A percentile compares a stretch with the other conserved stretches of the same genome.
These are phyloP conservation scores for Entelurus aequoreus DNA, from an alignment of 2,113 vertebrate species.

Conservation along the genomic window DNA sequence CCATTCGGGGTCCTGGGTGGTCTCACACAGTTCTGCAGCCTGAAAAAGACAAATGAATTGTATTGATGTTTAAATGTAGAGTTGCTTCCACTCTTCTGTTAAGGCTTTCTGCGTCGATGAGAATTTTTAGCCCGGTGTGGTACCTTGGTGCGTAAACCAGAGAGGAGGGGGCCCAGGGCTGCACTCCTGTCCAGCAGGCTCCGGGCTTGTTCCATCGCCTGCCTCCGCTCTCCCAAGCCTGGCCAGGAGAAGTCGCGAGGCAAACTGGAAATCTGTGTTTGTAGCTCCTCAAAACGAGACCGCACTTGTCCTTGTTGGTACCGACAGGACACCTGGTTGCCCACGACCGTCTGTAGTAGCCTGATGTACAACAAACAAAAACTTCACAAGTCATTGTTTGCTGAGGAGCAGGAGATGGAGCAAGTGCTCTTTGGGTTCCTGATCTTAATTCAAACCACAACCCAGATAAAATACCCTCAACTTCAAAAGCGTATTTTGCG, in stretches of 20 bases:
- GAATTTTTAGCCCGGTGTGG: neutral
- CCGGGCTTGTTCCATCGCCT: slow-evolving; percentile 56
- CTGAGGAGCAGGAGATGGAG: neutral
- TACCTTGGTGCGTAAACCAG: slow-evolving; percentile 43
- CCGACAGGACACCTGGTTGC: slow-evolving; percentile 52
- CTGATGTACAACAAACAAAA: slow-evolving; percentile 27
- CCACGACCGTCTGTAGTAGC: slow-evolving; percentile 47
- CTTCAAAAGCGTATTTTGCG: too few relatives aligned
- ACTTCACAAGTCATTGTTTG: neutral
- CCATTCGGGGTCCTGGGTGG: slow-evolving; percentile 63
- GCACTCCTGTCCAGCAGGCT: slow-evolving; percentile 50
- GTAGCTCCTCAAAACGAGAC: slow-evolving; percentile 51
- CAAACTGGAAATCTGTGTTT: slow-evolving; percentile 45
- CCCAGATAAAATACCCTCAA: too few relatives aligned
- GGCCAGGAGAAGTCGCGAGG: slow-evolving; percentile 69
- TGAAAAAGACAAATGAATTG: slow-evolving; percentile 8
- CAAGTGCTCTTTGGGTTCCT: neutral
- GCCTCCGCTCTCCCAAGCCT: slow-evolving; percentile 66
- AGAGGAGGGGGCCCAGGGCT: slow-evolving; percentile 45
- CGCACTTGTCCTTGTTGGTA: slow-evolving; percentile 37
- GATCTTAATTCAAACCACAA: neutral
- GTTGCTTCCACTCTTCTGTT: neutral
- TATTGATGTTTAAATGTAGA: too few relatives aligned
- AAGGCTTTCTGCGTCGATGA: neutral
- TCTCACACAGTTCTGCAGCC: slow-evolving; percentile 55